These are phyloP conservation scores for Apaloderma vittatum DNA, from an alignment of 2,113 vertebrate species.

Conservation along the genomic window DNA sequence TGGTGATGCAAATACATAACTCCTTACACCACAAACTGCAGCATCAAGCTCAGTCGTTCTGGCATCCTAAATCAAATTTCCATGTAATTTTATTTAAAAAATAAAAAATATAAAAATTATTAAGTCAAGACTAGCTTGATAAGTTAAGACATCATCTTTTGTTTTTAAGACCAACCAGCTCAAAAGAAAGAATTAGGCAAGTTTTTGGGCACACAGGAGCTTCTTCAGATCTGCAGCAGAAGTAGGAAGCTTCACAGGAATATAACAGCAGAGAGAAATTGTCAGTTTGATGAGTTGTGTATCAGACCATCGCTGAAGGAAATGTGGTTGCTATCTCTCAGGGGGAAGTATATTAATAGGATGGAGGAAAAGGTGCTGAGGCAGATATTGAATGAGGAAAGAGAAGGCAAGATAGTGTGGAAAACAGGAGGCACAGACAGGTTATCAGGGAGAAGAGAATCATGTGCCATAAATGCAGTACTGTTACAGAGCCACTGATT, in stretches of 20 bases:
- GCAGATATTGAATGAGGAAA: neutral
- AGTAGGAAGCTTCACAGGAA: neutral
- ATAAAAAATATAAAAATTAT: neutral
- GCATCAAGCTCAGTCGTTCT: neutral
- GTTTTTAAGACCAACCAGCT: neutral
- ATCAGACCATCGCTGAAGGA: neutral
- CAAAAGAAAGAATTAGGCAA: neutral
- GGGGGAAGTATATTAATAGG: neutral
- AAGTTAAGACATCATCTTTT: neutral
- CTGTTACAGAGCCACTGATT: neutral
- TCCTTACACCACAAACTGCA: neutral
- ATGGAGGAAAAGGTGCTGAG: neutral
- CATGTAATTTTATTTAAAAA: neutral
- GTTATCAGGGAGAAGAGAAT: neutral
- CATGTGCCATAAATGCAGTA: neutral
- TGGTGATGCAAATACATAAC: neutral
- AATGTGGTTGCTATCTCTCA: neutral
- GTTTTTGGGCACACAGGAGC: neutral
- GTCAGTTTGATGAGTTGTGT: neutral
- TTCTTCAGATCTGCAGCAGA: neutral
- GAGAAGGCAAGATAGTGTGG: neutral
- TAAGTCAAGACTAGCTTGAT: neutral
- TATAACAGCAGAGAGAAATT: fast-evolving
- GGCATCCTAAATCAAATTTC: neutral
- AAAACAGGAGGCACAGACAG: neutral